Evolutionary conservation across 2,113 vertebrate genomes (phyloP), one percentile per base, ranked within the genome.

Genomic region (Calyptomena viridis): DNA sequence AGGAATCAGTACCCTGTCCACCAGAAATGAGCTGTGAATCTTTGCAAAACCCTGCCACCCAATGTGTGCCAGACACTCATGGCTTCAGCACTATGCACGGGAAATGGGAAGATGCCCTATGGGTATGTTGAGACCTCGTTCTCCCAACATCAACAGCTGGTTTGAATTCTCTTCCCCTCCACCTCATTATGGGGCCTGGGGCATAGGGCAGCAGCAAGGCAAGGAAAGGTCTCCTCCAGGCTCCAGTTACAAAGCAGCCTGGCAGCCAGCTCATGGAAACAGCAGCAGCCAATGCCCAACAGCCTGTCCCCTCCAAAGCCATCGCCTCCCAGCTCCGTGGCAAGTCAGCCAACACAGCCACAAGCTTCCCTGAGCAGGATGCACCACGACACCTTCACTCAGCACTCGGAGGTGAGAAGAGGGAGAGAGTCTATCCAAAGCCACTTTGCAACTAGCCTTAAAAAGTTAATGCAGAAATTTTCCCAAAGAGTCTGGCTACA

Each of bases 401-500:
- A 64, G 73, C 58, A 6, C 64, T 62, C 25, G 3, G 31, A 68
- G 42, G 71, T 2, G 28, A 53, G 56, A 72, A 56, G 63, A 92
- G 66, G 7, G 46, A 63, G 47, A 40, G 66, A 87, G 74, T 73
- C 94, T 55, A 66, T 63, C 17, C 8, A 5, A 94, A 96, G 77
- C 53, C 59, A 77, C 88, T 58, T 75, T 84, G 82, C 86, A 91
- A 97, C 35, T 15, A 63, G 73, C 88, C 93, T 85, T 92, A 87
- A 94, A 82, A 96, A 96, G 96, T 96, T 96, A 93, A 93, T 25
- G 88, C 60, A 84, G 83, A 97, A 97, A 96, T 90, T 87, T 92
- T 97, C 96, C 94, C 93, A 86, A 93, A 97, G 96, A 98, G 95
- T 49, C 93, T 84, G 90, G 95, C 95, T 97, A 86, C 14, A 97